phyloP scores from a whole-genome alignment of 2,113 vertebrate species.

The Rhea americana region DNA sequence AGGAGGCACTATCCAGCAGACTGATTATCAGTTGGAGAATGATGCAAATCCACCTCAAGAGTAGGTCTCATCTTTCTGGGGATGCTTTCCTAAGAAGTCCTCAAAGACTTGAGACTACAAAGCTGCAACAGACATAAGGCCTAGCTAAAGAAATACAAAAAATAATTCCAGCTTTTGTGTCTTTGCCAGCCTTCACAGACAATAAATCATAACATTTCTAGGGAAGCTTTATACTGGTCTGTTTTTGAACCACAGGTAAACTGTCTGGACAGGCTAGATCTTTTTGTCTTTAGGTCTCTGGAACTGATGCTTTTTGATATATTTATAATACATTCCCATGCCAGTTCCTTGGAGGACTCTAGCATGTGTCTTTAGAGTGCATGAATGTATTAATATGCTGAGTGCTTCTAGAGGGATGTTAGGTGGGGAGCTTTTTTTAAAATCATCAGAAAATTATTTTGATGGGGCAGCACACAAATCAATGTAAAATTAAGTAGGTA shows the following conservation, averaged over 20 bases:
- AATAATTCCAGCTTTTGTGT: not conserved
- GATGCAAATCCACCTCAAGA: not conserved
- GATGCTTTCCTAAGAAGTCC: not conserved
- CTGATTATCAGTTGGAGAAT: not conserved
- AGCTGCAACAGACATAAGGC: not conserved
- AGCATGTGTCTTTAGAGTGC: accelerated
- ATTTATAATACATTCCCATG: not conserved
- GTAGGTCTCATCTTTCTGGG: not conserved
- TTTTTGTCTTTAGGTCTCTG: not conserved
- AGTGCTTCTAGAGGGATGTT: not conserved
- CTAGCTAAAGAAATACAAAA: not conserved
- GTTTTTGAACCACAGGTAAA: not conserved
- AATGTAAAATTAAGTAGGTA: not conserved
- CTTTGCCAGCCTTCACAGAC: not conserved
- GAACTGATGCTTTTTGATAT: not conserved
- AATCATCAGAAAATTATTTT: not conserved
- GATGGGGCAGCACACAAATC: not conserved
- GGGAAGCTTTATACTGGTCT: not conserved
- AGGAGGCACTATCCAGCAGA: not conserved
- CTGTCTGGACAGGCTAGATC: not conserved
- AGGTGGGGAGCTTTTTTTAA: not conserved
- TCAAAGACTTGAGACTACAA: not conserved
- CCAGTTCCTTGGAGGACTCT: not conserved
- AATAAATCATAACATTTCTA: not conserved
- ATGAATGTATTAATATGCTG: not conserved